These are phyloP conservation scores for Fragum whitleyi DNA, from an alignment of 2,888 invertebrate species.

Conservation along the genomic window DNA sequence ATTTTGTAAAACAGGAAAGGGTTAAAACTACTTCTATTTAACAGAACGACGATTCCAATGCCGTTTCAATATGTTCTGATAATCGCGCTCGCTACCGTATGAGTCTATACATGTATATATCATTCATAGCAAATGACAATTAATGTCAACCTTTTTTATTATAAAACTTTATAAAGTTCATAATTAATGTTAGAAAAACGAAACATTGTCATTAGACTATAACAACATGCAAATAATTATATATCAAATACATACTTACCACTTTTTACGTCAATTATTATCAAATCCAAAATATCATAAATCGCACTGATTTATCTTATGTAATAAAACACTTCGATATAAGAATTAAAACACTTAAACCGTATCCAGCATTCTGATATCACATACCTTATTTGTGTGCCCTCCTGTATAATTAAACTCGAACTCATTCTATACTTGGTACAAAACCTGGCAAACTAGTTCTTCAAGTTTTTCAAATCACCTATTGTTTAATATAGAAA, in stretches of 20 bases:
- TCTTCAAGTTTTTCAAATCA: conserved; percentile 60
- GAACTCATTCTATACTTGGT: conserved; percentile 64
- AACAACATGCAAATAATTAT: not conserved
- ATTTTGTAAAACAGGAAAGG: no score
- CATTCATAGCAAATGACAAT: no score
- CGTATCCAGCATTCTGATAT: not conserved
- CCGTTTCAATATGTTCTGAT: no score
- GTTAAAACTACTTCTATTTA: no score
- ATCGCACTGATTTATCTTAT: conserved; percentile 13
- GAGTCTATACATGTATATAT: not conserved
- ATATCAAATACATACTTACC: conserved; percentile 2
- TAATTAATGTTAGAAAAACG: no score
- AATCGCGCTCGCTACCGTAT: no score
- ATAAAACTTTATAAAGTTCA: no score
- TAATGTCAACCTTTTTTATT: no score
- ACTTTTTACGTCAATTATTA: not conserved
- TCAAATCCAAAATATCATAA: conserved; percentile 5
- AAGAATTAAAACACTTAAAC: not conserved
- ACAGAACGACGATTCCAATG: no score
- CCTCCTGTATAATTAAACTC: conserved; percentile 39
- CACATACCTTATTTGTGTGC: conserved; percentile 34
- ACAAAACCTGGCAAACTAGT: conserved; percentile 68
- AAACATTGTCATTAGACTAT: no score
- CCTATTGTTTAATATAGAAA: conserved; percentile 47
- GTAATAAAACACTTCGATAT: conserved; percentile 9